Base-by-base conservation (phyloP, 2,797 vertebrate genomes). In the Sphenodon punctatus region DNA sequence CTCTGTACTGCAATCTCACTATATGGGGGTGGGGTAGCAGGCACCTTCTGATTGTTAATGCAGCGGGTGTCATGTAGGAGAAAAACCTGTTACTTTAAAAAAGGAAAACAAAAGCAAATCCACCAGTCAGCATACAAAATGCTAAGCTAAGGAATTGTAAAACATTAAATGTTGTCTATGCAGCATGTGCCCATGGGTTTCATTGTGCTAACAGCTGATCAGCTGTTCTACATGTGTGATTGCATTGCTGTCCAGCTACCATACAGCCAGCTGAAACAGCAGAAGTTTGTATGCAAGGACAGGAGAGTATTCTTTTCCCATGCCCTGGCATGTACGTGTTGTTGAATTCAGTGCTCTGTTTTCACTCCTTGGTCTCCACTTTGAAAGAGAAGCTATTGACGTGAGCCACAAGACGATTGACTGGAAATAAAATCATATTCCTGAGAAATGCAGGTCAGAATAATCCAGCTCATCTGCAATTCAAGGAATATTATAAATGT, bases 181-280 rank as follows among this genome's bases (percentile, higher is more conserved):
- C 42, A 56, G 13, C 67, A 10, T 55, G 10, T 41, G n/a, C 30
- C 25, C 25, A 43, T 34, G 25, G 72, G 20, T 25, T 22, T 20
- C n/a, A 1, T 61, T 67, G 56, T 75, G 32, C 56, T 39, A 41
- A 46, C 58, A 25, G 38, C 51, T 19, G 22, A 10, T 41, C 36
- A 5, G 7, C 34, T 16, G 48, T 46, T 66, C 19, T 42, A 3
- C 2, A 42, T 27, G 22, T 16, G 20, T 7, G 32, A 9, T 10
- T 56, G 46, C 41, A n/a, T 14, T 20, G 1, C 46, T 1, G 2
- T 4, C 17, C 25, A 2, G 43, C 7, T 0, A 5, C 1, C 1
- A 0, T 25, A 16, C 2, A 1, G 32, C 56, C 61, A 19, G 32
- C 60, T 16, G 53, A 22, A 3, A 27, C 0, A 0, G 27, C 39